Evolutionary conservation across 2,888 invertebrate species (phyloP), one percentile per base, ranked within the genome.

Genomic region (Halictus quadricinctus): DNA sequence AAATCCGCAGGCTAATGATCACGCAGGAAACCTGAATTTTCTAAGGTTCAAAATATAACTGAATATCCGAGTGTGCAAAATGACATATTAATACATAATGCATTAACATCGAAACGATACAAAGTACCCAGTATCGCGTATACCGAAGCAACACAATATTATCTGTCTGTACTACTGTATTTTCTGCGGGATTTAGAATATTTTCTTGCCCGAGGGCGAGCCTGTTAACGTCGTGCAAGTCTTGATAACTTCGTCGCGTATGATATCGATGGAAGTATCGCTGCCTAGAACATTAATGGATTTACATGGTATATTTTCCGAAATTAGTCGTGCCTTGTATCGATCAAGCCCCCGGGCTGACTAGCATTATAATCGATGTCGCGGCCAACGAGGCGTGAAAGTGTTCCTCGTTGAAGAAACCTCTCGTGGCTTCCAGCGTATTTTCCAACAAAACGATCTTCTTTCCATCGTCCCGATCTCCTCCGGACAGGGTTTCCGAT

Each of bases 371-470:
- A 74, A 84, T 84, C 77, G 77, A 81, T 70, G 77, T 74, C n/a
- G 43, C 48, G n/a, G 58, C 41, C 76, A 81, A 81, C 77, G 82
- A 81, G 78, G 70, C 83, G 75, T 78, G 83, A 78, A 84, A 82
- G 75, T 83, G 83, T 82, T 46, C 72, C 64, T 5, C 12, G 64
- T 43, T 10, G 75, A 73, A 72, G 78, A 79, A 72, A 72, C 70
- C 60, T 72, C 46, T 75, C 13, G 18, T 10, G 46, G 41, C 58
- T 81, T 58, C 12, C 58, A 29, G 15, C 29, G 25, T 29, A 29
- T 64, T 64, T 64, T 64, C 64, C 64, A 29, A 64, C 64, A 64
- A 29, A 29, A 29, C 64, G 64, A 15, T 29, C 64, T 29, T 29
- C 64, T 58, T 58, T n/a, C 58, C 58, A 12, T 54, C 58, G 58